Evolutionary conservation across 2,888 invertebrate genomes (phyloP).

Genomic region (Phlogophora meticulosa): DNA sequence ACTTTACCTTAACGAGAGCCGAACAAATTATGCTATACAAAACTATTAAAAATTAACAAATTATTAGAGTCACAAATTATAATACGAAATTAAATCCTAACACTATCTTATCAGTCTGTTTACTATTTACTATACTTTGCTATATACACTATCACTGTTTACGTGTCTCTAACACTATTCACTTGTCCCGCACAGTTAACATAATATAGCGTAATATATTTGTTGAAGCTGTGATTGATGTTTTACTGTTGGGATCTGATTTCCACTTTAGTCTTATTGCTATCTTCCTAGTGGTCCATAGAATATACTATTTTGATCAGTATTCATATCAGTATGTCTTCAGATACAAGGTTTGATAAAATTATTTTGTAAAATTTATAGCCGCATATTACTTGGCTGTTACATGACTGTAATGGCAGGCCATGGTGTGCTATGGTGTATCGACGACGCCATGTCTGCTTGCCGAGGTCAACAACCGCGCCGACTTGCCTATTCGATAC

Average conservation of each 20-base stretch:
- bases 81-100: too few species aligned
- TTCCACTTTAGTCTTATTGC: conserved; percentile 11
- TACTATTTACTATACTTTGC: too few species aligned
- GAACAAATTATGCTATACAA: too few species aligned
- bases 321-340: neutral
- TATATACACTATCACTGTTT: too few species aligned
- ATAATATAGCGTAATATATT: conserved; percentile 32
- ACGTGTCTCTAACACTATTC: too few species aligned
- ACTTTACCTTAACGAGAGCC: too few species aligned
- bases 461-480: conserved; percentile 80
- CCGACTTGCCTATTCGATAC: conserved; percentile 80
- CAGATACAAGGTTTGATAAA: conserved; percentile 6
- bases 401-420: conserved; percentile 75
- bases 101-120: too few species aligned
- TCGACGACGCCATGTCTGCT: conserved; percentile 86
- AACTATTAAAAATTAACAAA: too few species aligned
- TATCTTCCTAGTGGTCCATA: neutral
- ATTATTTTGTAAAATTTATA: conserved; percentile 33
- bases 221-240: conserved; percentile 33
- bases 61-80: too few species aligned
- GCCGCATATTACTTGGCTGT: conserved; percentile 35
- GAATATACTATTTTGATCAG: neutral
- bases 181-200: too few species aligned
- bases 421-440: conserved; percentile 75
- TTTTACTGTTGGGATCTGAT: conserved; percentile 12